phyloP scores from a whole-genome alignment of 2,113 vertebrate genomes.

The Mastomys coucha region DNA sequence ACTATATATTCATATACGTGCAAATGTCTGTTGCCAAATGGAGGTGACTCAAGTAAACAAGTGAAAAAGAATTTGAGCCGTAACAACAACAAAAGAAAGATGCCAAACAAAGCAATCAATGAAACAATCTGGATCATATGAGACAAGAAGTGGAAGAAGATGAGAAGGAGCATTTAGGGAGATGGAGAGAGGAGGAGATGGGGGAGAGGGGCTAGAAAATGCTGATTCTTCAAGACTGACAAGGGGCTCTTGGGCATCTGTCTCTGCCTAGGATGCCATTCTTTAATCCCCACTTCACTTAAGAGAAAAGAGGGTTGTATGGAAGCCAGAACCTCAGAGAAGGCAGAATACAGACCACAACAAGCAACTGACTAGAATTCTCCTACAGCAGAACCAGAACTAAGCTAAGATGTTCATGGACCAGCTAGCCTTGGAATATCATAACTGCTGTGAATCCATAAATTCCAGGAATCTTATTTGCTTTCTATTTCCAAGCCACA shows the following conservation, averaged over 20 bases:
- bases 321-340: not conserved
- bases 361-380: not conserved
- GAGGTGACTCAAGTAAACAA: not conserved
- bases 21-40: not conserved
- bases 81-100: not conserved
- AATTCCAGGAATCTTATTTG: not conserved
- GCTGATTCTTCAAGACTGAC: not conserved
- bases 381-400: not conserved
- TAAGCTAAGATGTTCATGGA: not conserved
- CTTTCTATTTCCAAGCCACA: not conserved
- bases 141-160: not conserved
- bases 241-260: not conserved
- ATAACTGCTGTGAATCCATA: not conserved
- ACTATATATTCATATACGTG: not conserved
- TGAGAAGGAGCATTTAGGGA: not conserved
- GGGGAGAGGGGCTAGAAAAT: not conserved
- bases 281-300: not conserved
- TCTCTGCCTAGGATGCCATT: not conserved
- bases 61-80: not conserved
- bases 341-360: not conserved
- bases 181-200: too few species aligned
- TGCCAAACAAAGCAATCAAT: not conserved
- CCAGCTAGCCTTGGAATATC: not conserved
- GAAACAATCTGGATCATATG: not conserved
- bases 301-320: not conserved